These are phyloP conservation scores for Collichthys lucidus DNA, from an alignment of 2,113 vertebrate genomes.

Conservation along the genomic window DNA sequence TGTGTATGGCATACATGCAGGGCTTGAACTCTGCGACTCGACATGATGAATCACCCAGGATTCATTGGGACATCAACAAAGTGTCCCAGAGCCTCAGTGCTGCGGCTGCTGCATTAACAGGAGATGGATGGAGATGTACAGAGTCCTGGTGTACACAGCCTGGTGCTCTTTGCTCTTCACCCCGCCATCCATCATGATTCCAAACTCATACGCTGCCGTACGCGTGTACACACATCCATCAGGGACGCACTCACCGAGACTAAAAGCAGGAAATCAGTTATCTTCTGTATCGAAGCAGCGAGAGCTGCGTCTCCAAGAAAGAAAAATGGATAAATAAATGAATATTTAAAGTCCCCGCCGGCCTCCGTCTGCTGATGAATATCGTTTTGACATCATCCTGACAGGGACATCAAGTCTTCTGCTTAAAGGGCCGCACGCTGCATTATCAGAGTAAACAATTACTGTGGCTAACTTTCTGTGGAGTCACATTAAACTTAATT, in stretches of 20 bases:
- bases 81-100: constrained; percentile 62
- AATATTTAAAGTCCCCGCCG: constrained; percentile 28
- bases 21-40: constrained; percentile 38
- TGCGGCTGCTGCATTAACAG: constrained; percentile 61
- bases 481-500: background rate
- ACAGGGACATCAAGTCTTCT: constrained; percentile 11
- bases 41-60: constrained; percentile 74
- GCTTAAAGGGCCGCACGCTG: background rate
- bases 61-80: constrained; percentile 66
- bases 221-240: constrained; percentile 62
- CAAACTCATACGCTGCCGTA: constrained; percentile 26
- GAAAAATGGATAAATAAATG: constrained; percentile 44
- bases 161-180: constrained; percentile 64
- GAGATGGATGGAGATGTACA: constrained; percentile 70
- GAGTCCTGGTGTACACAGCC: constrained; percentile 58
- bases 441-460: background rate
- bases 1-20: constrained; percentile 23
- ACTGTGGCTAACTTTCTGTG: background rate
- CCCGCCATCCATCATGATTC: constrained; percentile 69
- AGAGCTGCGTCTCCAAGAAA: constrained; percentile 1
- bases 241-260: constrained; percentile 40
- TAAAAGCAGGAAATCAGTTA: constrained; percentile 53
- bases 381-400: constrained; percentile 14
- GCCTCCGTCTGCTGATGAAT: constrained; percentile 14
- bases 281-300: constrained; percentile 31